Evolutionary conservation across 2,797 vertebrate genomes (phyloP).

Genomic region (Lagorchestes hirsutus): DNA sequence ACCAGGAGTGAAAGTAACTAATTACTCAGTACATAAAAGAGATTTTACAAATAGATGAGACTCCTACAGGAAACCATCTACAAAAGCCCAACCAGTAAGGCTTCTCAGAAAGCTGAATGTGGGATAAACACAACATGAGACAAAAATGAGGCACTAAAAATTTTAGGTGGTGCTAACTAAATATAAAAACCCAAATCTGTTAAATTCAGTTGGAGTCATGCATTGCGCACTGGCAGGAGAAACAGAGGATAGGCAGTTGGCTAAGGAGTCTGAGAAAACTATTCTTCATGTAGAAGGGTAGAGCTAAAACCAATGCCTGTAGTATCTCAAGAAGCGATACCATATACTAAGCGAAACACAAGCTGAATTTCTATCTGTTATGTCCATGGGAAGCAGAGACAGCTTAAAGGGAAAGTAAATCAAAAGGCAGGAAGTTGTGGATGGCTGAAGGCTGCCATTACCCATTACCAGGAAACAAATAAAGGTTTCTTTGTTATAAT

Average conservation of each 20-base stretch:
- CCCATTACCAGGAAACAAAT: constrained; percentile 38
- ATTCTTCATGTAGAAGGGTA: constrained; percentile 5
- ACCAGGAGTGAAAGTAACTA: not conserved
- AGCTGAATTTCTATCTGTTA: constrained; percentile 10
- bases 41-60: constrained; percentile 9
- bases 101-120: not conserved
- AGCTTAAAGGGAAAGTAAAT: constrained; percentile 18
- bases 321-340: not conserved
- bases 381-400: constrained; percentile 25
- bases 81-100: not conserved
- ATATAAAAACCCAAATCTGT: not conserved
- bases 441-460: not conserved
- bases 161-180: not conserved
- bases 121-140: not conserved
- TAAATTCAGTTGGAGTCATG: not conserved
- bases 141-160: not conserved
- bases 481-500: constrained; percentile 29
- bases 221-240: not conserved
- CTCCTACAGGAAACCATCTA: not conserved
- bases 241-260: not conserved
- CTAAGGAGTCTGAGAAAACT: constrained; percentile 47
- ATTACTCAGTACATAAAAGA: constrained; percentile 17
- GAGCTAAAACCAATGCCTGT: not conserved
- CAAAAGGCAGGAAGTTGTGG: constrained; percentile 42
- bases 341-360: not conserved